A percentile compares a stretch with the other conserved stretches of the same genome.
phyloP scores from a whole-genome alignment of 2,797 vertebrate genomes.

The Natrix natrix region DNA sequence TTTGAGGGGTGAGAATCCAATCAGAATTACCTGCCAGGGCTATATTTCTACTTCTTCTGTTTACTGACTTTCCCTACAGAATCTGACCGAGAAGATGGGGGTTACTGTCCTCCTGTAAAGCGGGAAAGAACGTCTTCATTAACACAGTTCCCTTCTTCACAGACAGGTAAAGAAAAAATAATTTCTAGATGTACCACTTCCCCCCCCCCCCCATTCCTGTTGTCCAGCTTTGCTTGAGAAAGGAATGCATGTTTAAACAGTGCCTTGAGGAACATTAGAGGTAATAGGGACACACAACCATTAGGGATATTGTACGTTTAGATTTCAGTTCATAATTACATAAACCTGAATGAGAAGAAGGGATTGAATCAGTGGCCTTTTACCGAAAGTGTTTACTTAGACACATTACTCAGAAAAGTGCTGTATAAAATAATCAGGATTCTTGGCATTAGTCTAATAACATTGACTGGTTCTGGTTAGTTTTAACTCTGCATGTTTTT shows the following conservation, averaged over 20 bases:
- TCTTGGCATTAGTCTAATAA: neutral
- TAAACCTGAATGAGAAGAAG: neutral
- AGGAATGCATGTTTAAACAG: neutral
- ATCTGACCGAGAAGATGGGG: slow-evolving; percentile 92
- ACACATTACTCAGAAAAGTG: neutral
- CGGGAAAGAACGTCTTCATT: slow-evolving; percentile 93
- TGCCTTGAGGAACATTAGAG: neutral
- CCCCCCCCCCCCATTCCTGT: neutral
- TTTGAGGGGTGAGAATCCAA: neutral
- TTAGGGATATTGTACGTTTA: neutral
- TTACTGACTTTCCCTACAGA: slow-evolving; percentile 70
- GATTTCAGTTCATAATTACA: neutral
- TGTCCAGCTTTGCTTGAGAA: neutral
- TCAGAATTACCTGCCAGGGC: neutral
- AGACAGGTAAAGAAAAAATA: slow-evolving; percentile 80
- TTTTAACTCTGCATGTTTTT: neutral
- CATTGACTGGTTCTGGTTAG: neutral
- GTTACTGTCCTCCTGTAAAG: slow-evolving; percentile 91
- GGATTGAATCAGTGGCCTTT: neutral
- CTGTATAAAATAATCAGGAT: neutral
- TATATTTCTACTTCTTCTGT: neutral
- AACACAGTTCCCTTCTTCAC: slow-evolving; percentile 89
- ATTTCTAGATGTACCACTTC: accelerated
- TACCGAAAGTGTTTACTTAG: neutral
- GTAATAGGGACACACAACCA: neutral